Evolutionary conservation across 2,888 invertebrate species (phyloP).

Genomic region (Thereva nobilitata): DNA sequence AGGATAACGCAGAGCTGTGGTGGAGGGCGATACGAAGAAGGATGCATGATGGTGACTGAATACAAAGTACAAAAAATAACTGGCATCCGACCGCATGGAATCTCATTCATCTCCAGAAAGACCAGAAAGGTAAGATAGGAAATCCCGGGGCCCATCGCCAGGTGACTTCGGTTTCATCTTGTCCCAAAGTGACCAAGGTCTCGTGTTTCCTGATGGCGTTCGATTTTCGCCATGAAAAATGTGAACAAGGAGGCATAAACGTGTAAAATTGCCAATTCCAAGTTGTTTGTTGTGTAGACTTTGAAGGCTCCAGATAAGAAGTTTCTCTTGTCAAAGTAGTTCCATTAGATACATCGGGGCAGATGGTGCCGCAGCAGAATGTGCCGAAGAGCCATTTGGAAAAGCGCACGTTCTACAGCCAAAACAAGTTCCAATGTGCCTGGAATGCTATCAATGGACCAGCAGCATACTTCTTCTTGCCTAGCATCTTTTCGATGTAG

Average conservation of each 20-base stretch:
- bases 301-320: neutral
- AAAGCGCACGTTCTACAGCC: no score
- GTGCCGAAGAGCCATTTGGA: no score
- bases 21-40: neutral
- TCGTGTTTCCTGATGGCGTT: conserved; percentile 7
- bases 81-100: conserved; percentile 23
- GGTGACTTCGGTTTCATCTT: conserved; percentile 7
- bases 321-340: no score
- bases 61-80: conserved; percentile 23
- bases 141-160: conserved; percentile 24
- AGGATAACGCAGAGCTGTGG: neutral
- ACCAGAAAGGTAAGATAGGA: conserved; percentile 11
- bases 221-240: neutral
- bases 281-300: conserved; percentile 20
- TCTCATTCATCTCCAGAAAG: conserved; percentile 21
- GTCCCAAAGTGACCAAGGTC: conserved; percentile 6
- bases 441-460: no score
- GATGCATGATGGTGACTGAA: conserved; percentile 17
- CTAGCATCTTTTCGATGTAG: conserved; percentile 6
- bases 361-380: conserved; percentile 1
- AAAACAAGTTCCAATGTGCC: no score
- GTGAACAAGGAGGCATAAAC: conserved; percentile 22
- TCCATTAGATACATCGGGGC: neutral
- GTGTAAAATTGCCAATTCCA: conserved; percentile 26
- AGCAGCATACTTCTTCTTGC: no score